Conservation (phyloP, 2,113 vertebrate species). For the Gavialis gangeticus region DNA sequence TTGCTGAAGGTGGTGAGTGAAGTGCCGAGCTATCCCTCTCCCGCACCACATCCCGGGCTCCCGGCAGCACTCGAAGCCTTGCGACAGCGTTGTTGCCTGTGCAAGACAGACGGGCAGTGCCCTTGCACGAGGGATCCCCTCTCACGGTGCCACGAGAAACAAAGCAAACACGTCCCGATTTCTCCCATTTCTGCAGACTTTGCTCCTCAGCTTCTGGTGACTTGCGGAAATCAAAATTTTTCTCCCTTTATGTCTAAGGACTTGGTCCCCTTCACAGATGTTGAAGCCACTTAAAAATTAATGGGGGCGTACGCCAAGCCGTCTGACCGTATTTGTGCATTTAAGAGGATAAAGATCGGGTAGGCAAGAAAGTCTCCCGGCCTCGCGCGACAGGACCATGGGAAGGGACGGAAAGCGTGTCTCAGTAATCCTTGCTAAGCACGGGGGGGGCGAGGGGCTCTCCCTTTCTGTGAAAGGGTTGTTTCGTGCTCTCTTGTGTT, state of each 20-base stretch:
- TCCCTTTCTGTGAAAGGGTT: neutral
- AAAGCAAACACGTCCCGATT: conserved; percentile 29
- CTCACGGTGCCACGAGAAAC: neutral
- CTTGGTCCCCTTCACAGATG: conserved; percentile 8
- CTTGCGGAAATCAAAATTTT: conserved; percentile 50
- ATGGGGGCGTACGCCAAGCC: conserved; percentile 25
- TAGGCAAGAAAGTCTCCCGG: neutral
- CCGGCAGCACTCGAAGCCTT: neutral
- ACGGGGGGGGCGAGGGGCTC: neutral
- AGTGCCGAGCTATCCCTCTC: fast-evolving
- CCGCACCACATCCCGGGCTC: neutral
- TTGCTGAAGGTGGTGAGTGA: fast-evolving
- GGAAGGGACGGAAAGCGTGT: neutral
- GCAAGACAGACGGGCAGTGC: neutral
- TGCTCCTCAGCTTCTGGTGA: conserved; percentile 47
- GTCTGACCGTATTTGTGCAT: conserved; percentile 30
- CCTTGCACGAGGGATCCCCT: neutral
- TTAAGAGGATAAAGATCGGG: conserved; percentile 35
- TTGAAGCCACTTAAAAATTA: conserved; percentile 52
- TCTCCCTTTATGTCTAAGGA: conserved; percentile 47
- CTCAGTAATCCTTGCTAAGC: neutral
- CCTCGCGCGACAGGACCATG: neutral
- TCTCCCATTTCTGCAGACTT: conserved; percentile 22
- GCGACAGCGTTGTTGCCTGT: neutral
- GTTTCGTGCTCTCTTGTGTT: neutral